phyloP scores from a whole-genome alignment of 2,888 invertebrate species.

The Amphipoea oculea region DNA sequence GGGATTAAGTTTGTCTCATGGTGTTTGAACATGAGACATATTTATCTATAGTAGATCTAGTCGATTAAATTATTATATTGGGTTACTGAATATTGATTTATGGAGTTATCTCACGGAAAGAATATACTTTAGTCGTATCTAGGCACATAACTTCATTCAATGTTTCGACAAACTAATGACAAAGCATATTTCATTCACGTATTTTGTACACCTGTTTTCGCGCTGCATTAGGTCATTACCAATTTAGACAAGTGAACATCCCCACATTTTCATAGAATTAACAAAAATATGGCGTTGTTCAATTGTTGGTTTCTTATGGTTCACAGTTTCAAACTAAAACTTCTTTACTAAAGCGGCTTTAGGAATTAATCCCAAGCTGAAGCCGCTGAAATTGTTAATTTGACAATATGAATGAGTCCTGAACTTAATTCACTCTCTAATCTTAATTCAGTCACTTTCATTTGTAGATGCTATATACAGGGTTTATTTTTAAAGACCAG shows the following conservation, averaged over 20 bases:
- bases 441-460: background rate
- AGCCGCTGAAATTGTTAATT: background rate
- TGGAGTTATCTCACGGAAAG: constrained; percentile 1
- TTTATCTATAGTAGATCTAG: constrained; percentile 16
- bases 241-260: background rate
- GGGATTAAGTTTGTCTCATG: constrained; percentile 28
- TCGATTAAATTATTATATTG: background rate
- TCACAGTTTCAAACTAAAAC: background rate
- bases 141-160: background rate
- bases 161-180: background rate
- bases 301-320: background rate
- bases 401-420: background rate
- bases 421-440: too few species aligned
- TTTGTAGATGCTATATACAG: background rate
- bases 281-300: background rate
- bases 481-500: too few species aligned
- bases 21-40: constrained; percentile 20
- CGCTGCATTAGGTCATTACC: background rate
- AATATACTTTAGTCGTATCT: background rate
- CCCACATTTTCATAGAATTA: background rate
- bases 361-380: background rate
- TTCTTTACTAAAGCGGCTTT: background rate
- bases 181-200: background rate
- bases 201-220: background rate
- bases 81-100: constrained; percentile 7